Base-by-base conservation (phyloP, 2,888 invertebrate species). In the Monopis laevigella region DNA sequence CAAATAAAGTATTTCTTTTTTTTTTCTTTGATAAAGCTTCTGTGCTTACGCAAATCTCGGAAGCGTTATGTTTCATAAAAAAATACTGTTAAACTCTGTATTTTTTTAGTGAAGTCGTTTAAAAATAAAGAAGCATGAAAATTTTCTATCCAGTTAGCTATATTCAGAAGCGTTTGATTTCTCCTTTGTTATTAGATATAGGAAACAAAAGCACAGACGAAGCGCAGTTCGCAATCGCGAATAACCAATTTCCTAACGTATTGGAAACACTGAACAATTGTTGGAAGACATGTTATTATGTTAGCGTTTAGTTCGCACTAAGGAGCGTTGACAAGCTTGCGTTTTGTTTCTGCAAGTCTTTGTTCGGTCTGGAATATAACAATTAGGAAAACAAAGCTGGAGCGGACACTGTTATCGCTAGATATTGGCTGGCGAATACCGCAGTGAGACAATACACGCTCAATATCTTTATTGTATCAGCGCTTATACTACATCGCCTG, bases 391-490 rank as follows among this genome's bases (percentile, higher is more conserved):
- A 72, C 72, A 73, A 73, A 55, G 65, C 58, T 60, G 58, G 56
- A 54, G 58, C 57, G 65, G 58, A 55, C 58, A 63, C 59, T 52
- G 68, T 64, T 72, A 72, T 70, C 71, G 57, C 47, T 47, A 54
- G 54, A 56, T 60, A 56, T 60, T 61, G 68, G 56, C 58, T 56
- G 55, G 54, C 52, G 58, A 44, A 51, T 52, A 54, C 48, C 46
- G 53, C 63, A 55, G 16, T 3, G 36, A 27, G 28, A 74, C 74
- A 75, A 74, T 71, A 68, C 69, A 59, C 60, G 59, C 67, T 69
- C 72, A 69, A 77, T 74, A 72, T 78, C 74, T 73, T 77, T 74
- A 72, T 64, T n/a, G n/a, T n/a, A n/a, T n/a, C n/a, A n/a, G n/a
- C n/a, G n/a, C n/a, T n/a, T n/a, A n/a, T n/a, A n/a, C n/a, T n/a